A percentile compares a stretch with the other conserved stretches of the same genome.
Evolutionary conservation across 1,140 invertebrate genomes (phyloP).

Genomic region (Pentalonia nigronervosa): DNA sequence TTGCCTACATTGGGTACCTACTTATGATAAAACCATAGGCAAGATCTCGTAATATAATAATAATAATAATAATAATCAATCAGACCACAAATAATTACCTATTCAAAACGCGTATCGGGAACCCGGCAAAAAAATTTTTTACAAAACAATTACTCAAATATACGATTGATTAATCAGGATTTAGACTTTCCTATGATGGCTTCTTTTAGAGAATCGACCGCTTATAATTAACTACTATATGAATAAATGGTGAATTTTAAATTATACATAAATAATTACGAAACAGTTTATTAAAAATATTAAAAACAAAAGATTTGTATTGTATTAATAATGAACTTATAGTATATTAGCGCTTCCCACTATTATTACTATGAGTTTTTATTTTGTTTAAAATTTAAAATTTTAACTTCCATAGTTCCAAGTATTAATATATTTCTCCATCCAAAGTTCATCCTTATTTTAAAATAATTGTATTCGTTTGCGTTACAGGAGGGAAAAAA

Average conservation of each 20-base stretch:
- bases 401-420: not conserved
- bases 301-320: not conserved
- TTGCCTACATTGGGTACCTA: not conserved
- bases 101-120: not conserved
- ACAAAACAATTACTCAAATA: not conserved
- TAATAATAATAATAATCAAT: not conserved
- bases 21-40: not conserved
- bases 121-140: not conserved
- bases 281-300: not conserved
- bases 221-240: not conserved
- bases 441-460: not conserved
- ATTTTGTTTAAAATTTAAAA: too few species aligned
- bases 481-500: constrained; percentile 71
- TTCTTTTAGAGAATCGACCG: not conserved
- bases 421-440: not conserved
- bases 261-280: not conserved
- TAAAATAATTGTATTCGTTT: constrained; percentile 61
- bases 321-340: not conserved
- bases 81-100: not conserved
- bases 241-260: not conserved
- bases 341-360: too few species aligned
- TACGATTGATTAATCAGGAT: not conserved
- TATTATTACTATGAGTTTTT: too few species aligned
- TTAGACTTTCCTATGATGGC: not conserved
- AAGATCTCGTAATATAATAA: not conserved